Evolutionary conservation across 2,888 invertebrate genomes (phyloP), one percentile per base, ranked within the genome.

Genomic region (Athalia circularis): DNA sequence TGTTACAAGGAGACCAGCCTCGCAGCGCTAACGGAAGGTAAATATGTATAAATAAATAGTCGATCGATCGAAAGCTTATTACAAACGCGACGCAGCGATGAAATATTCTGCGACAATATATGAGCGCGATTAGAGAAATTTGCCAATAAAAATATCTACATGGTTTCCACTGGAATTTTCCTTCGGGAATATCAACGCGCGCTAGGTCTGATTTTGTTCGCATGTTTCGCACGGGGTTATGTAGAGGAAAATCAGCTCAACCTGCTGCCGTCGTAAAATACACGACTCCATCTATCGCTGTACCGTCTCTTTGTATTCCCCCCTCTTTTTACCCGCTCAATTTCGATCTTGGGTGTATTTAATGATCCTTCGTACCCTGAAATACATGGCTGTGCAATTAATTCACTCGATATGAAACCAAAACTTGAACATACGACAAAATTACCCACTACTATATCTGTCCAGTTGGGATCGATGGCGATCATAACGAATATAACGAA

Each of bases 1-100:
- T 96, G 96, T 90, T 94, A 95, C 88, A 93, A 94, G 86, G 94
- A 96, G 87, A 92, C 94, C 9, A 94, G 93, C 80, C 96, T 95
- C 87, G 94, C 94, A 82, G 90, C 94, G 3, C 91, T 96, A 82
- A 92, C 94, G 87, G 96, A 96, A 93, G 96, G 96, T 95, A 91
- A 87, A 72, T 59, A 13, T 13, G n/a, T n/a, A n/a, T n/a, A n/a
- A n/a, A 15, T 5, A 0, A 48, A 3, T 29, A 29, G 29, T 29
- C 59, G 45, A 72, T 72, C 47, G 47, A 59, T 57, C 59, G 47
- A 57, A 72, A 72, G 9, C 4, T 72, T 72, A 72, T 59, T 47
- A 47, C 57, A 47, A 13, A 29, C 43, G 43, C 11, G 6, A 45
- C 45, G 47, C 7, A 8, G 8, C 57, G 45, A 59, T 13, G 70